Evolutionary conservation across 1,140 invertebrate species (phyloP).

Genomic region (Drosophila orosa): DNA sequence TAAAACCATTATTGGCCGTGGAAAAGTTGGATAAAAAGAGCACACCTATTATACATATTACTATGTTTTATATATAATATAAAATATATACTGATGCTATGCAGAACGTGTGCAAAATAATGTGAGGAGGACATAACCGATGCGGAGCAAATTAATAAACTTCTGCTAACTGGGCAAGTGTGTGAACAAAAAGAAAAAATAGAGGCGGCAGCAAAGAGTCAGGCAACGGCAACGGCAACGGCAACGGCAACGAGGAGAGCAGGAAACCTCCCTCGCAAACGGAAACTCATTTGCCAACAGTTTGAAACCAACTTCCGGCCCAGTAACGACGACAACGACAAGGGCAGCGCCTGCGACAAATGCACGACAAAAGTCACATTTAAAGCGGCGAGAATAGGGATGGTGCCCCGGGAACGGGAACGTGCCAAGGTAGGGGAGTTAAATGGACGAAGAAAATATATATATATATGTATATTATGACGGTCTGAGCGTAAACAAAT

Average conservation of each 20-base stretch:
- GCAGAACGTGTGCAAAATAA: not conserved
- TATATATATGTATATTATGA: not conserved
- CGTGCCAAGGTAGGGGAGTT: not conserved
- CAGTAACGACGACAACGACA: conserved; percentile 49
- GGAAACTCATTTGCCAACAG: conserved; percentile 73
- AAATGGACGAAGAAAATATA: not conserved
- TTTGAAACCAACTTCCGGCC: conserved; percentile 67
- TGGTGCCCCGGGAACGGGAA: not conserved
- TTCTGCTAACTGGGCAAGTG: conserved; percentile 51
- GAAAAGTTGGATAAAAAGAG: not conserved
- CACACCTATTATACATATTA: not conserved
- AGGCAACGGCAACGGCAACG: conserved; percentile 14
- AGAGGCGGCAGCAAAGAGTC: conserved; percentile 30
- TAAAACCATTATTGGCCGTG: conserved; percentile 3
- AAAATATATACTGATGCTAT: not conserved
- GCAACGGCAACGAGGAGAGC: conserved; percentile 23
- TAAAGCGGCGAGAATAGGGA: conserved; percentile 7
- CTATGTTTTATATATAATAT: not conserved
- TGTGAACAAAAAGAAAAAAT: conserved; percentile 22
- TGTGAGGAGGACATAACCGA: conserved; percentile 27
- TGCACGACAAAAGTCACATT: conserved; percentile 59
- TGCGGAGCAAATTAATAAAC: conserved; percentile 63
- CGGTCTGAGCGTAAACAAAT: conserved; percentile 3
- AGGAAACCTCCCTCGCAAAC: conserved; percentile 62
- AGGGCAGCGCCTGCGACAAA: conserved; percentile 46